These are phyloP conservation scores for Anthonomus grandis DNA, from an alignment of 1,140 invertebrate species.

Conservation along the genomic window DNA sequence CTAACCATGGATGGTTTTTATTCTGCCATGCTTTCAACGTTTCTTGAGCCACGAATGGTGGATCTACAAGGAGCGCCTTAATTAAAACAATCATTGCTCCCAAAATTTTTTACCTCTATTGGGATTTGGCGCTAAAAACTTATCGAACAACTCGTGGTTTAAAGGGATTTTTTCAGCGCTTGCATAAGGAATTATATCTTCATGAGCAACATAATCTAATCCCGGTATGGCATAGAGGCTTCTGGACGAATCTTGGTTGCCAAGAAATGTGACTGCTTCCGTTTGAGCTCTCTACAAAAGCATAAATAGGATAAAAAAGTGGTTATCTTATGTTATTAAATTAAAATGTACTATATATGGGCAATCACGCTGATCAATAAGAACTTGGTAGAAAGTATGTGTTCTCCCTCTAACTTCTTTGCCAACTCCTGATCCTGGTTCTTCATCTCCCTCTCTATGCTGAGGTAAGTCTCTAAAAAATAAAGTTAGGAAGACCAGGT, in stretches of 20 bases:
- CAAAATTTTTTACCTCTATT: conserved; percentile 62
- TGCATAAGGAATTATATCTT: conserved; percentile 87
- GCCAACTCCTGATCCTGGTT: conserved; percentile 53
- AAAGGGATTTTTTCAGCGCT: conserved; percentile 79
- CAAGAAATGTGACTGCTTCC: conserved; percentile 95
- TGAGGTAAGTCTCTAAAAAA: conserved; percentile 66
- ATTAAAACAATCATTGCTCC: conserved; percentile 6
- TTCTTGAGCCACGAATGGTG: conserved; percentile 83
- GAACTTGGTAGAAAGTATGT: conserved; percentile 94
- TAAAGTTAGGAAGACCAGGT: no score
- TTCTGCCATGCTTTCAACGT: conserved; percentile 94
- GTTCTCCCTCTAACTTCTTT: conserved; percentile 88
- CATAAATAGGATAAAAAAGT: conserved; percentile 15
- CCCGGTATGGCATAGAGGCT: conserved; percentile 93
- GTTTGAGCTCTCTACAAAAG: conserved; percentile 83
- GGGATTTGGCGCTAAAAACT: conserved; percentile 81
- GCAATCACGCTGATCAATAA: conserved; percentile 94
- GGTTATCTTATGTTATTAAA: conserved; percentile 1
- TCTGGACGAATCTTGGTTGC: conserved; percentile 90
- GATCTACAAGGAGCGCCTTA: conserved; percentile 59
- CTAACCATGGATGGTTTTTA: conserved; percentile 95
- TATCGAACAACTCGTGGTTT: conserved; percentile 94
- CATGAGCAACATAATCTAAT: conserved; percentile 94
- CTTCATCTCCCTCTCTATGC: conserved; percentile 40
- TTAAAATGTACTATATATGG: conserved; percentile 76